These are phyloP conservation scores for Amphibalanus amphitrite DNA, from an alignment of 1,140 invertebrate genomes.

Conservation along the genomic window DNA sequence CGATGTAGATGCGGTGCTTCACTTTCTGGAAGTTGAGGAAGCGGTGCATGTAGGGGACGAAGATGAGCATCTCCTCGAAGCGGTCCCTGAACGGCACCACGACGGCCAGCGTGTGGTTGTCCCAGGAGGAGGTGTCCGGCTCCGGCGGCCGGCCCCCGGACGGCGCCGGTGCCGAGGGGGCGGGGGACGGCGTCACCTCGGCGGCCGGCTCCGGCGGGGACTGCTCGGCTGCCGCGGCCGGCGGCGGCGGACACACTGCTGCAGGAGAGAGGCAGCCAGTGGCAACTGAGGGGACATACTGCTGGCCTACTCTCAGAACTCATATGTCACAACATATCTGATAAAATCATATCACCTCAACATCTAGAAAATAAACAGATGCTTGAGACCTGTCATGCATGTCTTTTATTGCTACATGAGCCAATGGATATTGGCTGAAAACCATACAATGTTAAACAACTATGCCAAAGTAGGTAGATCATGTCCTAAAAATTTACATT, in stretches of 20 bases:
- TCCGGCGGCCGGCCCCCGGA: neutral
- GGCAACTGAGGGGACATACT: too few species aligned
- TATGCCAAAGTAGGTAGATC: too few species aligned
- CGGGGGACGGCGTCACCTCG: neutral
- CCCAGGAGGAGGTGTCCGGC: neutral
- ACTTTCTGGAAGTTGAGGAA: constrained; percentile 71
- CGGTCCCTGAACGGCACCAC: constrained; percentile 85
- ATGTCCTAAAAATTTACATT: too few species aligned
- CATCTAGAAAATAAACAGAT: too few species aligned
- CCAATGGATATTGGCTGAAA: too few species aligned
- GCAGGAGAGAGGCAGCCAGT: neutral
- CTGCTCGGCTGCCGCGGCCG: neutral
- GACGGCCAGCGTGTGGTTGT: constrained; percentile 45
- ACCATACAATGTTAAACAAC: too few species aligned
- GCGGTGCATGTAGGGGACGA: constrained; percentile 72
- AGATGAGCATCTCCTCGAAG: constrained; percentile 82
- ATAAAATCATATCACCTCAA: too few species aligned
- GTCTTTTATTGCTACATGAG: too few species aligned
- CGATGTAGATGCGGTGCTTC: constrained; percentile 68
- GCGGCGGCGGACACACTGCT: neutral
- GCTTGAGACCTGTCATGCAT: too few species aligned
- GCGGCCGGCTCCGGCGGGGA: neutral
- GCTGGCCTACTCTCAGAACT: too few species aligned
- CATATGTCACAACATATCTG: too few species aligned
- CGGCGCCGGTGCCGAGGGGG: neutral